Evolutionary conservation across 1,140 invertebrate genomes (phyloP).

Genomic region (Leptinotarsa defecta): DNA sequence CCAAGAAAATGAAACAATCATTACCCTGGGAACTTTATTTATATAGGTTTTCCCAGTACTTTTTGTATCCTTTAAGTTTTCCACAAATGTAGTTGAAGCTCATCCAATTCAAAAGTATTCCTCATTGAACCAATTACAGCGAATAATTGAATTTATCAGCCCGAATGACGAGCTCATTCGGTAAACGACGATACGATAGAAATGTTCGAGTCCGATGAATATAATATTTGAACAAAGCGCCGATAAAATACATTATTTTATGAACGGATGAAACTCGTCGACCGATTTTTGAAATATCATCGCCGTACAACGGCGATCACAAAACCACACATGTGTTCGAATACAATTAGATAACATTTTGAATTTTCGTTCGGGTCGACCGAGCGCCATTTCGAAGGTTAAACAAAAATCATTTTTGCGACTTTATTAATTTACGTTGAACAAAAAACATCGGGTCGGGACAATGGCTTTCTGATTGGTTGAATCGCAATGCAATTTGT

Average conservation of each 20-base stretch:
- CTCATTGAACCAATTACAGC: background rate
- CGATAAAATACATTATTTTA: conserved; percentile 13
- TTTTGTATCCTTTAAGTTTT: too few relatives aligned
- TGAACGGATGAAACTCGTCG: background rate
- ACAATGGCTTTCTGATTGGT: conserved; percentile 57
- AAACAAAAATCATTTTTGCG: conserved; percentile 50
- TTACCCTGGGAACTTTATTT: too few relatives aligned
- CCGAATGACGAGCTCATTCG: background rate
- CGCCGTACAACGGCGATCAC: conserved; percentile 3
- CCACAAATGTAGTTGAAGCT: too few relatives aligned
- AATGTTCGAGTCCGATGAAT: conserved; percentile 7
- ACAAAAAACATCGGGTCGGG: conserved; percentile 49
- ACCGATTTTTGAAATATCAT: conserved; percentile 9
- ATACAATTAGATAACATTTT: conserved; percentile 40
- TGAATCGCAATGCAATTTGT: conserved; percentile 58
- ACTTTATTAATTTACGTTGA: conserved; percentile 50
- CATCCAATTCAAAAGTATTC: too few relatives aligned
- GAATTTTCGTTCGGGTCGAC: conserved; percentile 41
- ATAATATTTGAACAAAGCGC: conserved; percentile 7
- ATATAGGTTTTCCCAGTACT: too few relatives aligned
- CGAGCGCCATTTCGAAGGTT: conserved; percentile 41
- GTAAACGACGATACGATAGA: conserved; percentile 5
- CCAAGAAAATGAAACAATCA: too few relatives aligned
- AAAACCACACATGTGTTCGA: conserved; percentile 26
- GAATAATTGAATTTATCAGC: conserved; percentile 9